Conservation (phyloP, 2,113 vertebrate species). For the Hiodon tergisus region DNA sequence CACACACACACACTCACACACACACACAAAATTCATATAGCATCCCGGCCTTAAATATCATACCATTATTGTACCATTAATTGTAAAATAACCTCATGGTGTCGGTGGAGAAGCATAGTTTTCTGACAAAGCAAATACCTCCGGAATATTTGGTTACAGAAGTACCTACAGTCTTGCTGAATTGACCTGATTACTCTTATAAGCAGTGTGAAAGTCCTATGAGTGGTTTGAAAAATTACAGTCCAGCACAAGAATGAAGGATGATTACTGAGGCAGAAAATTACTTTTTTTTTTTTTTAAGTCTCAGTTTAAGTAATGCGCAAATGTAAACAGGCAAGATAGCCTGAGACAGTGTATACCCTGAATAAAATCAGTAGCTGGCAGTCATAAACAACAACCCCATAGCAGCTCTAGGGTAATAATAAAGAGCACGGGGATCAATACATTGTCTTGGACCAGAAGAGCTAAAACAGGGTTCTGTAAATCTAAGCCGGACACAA, state of each 20-base stretch:
- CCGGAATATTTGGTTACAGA: neutral
- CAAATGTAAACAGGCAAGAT: neutral
- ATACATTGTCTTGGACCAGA: neutral
- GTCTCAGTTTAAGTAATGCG: neutral
- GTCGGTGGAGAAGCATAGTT: neutral
- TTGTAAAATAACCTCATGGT: neutral
- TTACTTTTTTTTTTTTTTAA: constrained; percentile 12
- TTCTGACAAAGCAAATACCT: neutral
- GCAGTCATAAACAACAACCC: too few relatives aligned
- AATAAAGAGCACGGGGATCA: neutral
- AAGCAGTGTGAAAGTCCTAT: constrained; percentile 3
- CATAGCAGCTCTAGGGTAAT: neutral
- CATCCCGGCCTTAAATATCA: too few relatives aligned
- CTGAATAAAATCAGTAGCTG: neutral
- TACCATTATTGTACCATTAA: too few relatives aligned
- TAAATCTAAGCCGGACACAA: neutral
- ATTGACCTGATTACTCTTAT: constrained; percentile 2
- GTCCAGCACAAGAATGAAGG: constrained; percentile 15
- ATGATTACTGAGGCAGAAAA: constrained; percentile 28
- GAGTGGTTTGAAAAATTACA: constrained; percentile 14
- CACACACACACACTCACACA: too few relatives aligned
- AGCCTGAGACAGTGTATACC: neutral
- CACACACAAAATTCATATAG: too few relatives aligned
- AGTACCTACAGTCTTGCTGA: neutral
- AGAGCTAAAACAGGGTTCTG: neutral